Evolutionary conservation across 2,888 invertebrate species (phyloP).

Genomic region (Folsomia manolachei): DNA sequence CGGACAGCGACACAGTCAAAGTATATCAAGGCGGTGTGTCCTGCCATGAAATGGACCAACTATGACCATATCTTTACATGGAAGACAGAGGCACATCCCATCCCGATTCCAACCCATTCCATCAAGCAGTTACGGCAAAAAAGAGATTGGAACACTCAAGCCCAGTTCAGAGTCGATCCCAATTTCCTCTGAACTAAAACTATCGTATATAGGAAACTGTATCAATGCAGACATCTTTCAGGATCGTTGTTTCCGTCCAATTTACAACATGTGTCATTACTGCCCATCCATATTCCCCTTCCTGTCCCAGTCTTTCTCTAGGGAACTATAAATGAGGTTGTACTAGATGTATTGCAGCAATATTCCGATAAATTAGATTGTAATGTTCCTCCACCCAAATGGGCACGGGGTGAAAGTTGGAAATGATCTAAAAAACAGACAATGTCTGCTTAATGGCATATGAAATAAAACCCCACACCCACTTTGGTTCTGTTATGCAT

Average conservation of each 20-base stretch:
- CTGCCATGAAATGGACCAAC: background rate
- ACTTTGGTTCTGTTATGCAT: too few species aligned
- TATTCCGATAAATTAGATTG: slow-evolving; percentile 2
- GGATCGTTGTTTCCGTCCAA: background rate
- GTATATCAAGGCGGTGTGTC: background rate
- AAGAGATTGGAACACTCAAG: background rate
- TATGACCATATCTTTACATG: too few species aligned
- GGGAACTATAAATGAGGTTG: background rate
- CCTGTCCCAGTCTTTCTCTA: too few species aligned
- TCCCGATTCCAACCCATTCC: too few species aligned
- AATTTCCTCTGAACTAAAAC: background rate
- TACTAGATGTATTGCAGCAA: slow-evolving; percentile 2
- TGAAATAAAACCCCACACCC: too few species aligned
- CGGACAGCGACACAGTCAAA: background rate
- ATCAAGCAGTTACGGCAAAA: background rate
- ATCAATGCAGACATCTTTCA: background rate
- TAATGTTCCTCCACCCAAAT: too few species aligned
- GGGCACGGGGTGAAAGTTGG: background rate
- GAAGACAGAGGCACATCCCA: too few species aligned
- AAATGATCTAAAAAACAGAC: background rate
- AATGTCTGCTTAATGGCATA: background rate
- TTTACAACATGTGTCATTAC: slow-evolving; percentile 10
- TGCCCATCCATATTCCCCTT: background rate
- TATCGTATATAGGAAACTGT: too few species aligned
- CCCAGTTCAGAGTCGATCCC: background rate